Conservation (phyloP, 2,888 invertebrate genomes). For the Eulithis testata region DNA sequence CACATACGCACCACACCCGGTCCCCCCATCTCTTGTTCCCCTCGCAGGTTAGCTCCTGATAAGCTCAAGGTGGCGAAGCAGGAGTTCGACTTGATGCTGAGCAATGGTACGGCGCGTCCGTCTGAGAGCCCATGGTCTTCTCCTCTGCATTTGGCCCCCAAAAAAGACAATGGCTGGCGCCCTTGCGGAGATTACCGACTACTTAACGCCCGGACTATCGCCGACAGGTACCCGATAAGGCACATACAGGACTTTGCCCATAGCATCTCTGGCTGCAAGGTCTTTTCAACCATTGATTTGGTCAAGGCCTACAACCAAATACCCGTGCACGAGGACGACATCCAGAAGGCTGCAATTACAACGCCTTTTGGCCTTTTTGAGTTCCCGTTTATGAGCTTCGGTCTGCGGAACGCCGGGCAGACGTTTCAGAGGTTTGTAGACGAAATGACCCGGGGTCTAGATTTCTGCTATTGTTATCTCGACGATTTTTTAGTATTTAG, state of each 20-base stretch:
- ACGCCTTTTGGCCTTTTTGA: conserved; percentile 33
- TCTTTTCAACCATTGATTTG: conserved; percentile 29
- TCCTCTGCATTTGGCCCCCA: conserved; percentile 52
- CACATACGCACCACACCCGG: conserved; percentile 46
- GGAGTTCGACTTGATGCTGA: conserved; percentile 50
- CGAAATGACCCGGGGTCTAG: background rate
- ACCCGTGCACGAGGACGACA: background rate
- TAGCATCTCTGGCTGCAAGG: conserved; percentile 20
- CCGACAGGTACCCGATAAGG: conserved; percentile 25
- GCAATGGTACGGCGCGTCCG: conserved; percentile 35
- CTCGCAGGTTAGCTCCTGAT: conserved; percentile 51
- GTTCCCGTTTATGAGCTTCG: conserved; percentile 57
- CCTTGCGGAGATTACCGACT: conserved; percentile 33
- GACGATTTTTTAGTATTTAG: conserved; percentile 25
- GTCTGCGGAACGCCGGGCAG: conserved; percentile 44
- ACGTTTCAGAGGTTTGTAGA: background rate
- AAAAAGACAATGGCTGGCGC: conserved; percentile 40
- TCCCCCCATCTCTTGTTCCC: conserved; percentile 43
- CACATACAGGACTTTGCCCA: conserved; percentile 38
- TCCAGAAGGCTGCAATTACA: background rate
- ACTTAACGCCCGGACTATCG: conserved; percentile 25
- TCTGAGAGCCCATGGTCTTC: conserved; percentile 49
- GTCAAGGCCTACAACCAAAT: conserved; percentile 3
- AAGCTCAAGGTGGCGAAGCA: conserved; percentile 45
- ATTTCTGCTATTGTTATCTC: background rate